These are phyloP conservation scores for Mus spicilegus DNA, from an alignment of 2,113 vertebrate genomes.

Conservation along the genomic window DNA sequence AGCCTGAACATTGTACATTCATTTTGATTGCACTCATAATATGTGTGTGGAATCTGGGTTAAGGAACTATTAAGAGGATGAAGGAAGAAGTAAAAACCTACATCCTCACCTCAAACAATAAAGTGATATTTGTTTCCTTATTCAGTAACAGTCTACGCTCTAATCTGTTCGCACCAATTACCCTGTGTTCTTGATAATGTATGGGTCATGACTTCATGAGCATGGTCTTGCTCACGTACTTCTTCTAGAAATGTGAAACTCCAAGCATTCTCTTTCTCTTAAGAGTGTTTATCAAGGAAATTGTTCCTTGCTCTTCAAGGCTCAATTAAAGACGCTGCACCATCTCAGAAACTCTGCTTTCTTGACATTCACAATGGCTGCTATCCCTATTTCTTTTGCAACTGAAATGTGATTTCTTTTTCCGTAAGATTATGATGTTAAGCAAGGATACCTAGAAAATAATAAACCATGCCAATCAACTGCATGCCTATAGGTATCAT, in stretches of 20 bases:
- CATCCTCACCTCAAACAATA: background rate
- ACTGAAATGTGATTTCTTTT: background rate
- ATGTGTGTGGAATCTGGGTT: background rate
- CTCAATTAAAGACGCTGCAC: background rate
- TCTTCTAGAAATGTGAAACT: background rate
- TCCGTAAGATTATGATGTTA: background rate
- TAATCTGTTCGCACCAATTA: background rate
- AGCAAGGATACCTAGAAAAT: background rate
- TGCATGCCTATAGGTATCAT: background rate
- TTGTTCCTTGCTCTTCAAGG: background rate
- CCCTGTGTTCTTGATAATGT: background rate
- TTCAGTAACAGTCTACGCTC: background rate
- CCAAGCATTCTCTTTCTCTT: background rate
- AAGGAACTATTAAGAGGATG: background rate
- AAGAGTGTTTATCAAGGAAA: background rate
- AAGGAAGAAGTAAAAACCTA: background rate
- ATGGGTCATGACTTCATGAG: background rate
- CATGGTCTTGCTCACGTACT: background rate
- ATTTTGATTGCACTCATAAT: background rate
- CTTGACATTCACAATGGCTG: background rate
- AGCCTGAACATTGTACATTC: background rate
- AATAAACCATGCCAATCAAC: background rate
- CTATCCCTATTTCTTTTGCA: background rate
- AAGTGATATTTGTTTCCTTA: background rate
- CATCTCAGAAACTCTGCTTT: background rate